These are phyloP conservation scores for Chrysemys picta DNA, from an alignment of 2,113 vertebrate species.

Conservation along the genomic window DNA sequence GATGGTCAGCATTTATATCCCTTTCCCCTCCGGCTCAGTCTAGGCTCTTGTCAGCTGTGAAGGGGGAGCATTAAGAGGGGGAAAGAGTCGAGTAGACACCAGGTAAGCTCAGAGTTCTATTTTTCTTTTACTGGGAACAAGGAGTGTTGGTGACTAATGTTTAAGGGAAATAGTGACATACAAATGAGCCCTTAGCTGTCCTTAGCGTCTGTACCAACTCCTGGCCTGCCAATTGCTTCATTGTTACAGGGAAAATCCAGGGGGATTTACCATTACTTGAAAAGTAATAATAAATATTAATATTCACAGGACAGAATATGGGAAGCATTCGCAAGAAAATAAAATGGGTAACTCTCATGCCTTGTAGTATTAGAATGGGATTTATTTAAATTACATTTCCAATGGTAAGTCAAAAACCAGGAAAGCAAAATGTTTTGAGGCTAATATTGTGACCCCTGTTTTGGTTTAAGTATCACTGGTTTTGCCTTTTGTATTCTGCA, in stretches of 20 bases:
- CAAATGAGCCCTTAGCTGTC: neutral
- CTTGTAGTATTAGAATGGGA: neutral
- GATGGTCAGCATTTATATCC: constrained; percentile 63
- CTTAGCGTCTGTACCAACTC: neutral
- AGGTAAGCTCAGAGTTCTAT: constrained; percentile 42
- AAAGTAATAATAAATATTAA: neutral
- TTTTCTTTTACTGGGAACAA: neutral
- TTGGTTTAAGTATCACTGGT: neutral
- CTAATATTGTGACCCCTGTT: fast-evolving
- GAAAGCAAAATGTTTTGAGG: neutral
- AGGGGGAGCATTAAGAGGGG: neutral
- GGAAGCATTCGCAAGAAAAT: neutral
- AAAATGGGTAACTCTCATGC: neutral
- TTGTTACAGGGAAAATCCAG: neutral
- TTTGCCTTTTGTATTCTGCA: neutral
- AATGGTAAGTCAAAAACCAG: neutral
- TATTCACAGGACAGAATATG: neutral
- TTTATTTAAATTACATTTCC: neutral
- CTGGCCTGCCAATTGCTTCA: neutral
- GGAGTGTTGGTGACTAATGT: neutral
- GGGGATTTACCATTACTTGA: neutral
- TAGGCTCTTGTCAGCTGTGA: neutral
- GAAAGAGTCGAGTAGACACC: constrained; percentile 6
- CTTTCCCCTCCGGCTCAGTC: constrained; percentile 6
- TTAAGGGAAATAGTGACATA: neutral